Conservation (phyloP, 37 sponge, comb jelly and placozoan genomes). For the Amphimedon queenslandica region DNA sequence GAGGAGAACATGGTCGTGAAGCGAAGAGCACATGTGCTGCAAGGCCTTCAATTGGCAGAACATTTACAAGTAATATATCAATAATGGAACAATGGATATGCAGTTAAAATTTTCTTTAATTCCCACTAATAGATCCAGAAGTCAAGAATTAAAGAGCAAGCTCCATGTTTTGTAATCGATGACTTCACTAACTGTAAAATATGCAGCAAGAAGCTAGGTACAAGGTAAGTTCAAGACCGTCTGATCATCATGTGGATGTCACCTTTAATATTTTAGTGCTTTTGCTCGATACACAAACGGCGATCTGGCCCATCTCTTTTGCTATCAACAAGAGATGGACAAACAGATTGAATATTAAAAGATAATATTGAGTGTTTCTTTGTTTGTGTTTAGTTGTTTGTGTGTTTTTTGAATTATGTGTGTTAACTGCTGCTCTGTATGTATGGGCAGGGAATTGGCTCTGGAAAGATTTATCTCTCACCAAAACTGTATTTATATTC, state of each 20-base stretch:
- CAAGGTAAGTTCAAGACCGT: too few species aligned
- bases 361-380: too few species aligned
- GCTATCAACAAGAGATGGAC: constrained; percentile 31
- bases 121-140: constrained; percentile 42
- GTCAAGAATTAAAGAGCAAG: constrained; percentile 31
- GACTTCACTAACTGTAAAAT: constrained; percentile 47
- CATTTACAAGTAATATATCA: constrained; percentile 60
- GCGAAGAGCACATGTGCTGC: constrained; percentile 59
- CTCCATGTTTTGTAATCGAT: constrained; percentile 34
- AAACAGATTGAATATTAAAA: too few species aligned
- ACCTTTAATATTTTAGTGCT: constrained; percentile 67
- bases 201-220: constrained; percentile 66
- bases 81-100: not conserved
- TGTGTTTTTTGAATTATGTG: too few species aligned
- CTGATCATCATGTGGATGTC: too few species aligned
- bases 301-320: constrained; percentile 57
- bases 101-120: not conserved
- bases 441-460: too few species aligned
- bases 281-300: constrained; percentile 76
- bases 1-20: constrained; percentile 40
- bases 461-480: too few species aligned
- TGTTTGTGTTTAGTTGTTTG: too few species aligned
- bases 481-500: too few species aligned
- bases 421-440: too few species aligned
- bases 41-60: constrained; percentile 58